phyloP scores from a whole-genome alignment of 2,888 invertebrate genomes.

The Trisateles emortualis region DNA sequence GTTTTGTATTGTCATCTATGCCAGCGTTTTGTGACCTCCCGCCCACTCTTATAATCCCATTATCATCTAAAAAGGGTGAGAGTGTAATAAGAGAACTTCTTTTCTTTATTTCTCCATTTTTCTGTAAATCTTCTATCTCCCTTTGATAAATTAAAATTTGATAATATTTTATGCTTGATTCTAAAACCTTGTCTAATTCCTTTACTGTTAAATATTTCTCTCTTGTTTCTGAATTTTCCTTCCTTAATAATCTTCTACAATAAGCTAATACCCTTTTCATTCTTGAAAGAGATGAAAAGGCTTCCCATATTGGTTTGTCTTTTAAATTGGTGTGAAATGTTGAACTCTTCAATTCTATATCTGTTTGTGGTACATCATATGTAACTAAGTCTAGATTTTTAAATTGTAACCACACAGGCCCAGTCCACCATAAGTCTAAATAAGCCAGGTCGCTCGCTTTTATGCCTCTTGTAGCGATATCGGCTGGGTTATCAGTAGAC shows the following conservation, averaged over 20 bases:
- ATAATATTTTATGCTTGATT: conserved; percentile 16
- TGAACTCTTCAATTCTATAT: conserved; percentile 6
- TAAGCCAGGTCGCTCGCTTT: too few species aligned
- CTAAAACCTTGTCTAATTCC: conserved; percentile 8
- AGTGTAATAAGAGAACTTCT: too few species aligned
- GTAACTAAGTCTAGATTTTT: too few species aligned
- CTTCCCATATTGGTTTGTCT: conserved; percentile 16
- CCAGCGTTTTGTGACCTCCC: conserved; percentile 24
- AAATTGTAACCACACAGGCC: conserved; percentile 11
- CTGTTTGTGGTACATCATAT: conserved; percentile 3
- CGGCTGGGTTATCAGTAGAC: conserved; percentile 24
- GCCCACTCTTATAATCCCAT: conserved; percentile 31
- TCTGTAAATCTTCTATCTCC: conserved; percentile 17
- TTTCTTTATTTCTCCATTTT: conserved; percentile 15
- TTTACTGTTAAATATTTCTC: neutral
- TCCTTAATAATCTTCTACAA: neutral
- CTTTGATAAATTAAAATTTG: conserved; percentile 5
- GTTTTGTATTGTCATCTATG: conserved; percentile 7
- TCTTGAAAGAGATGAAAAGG: conserved; percentile 11
- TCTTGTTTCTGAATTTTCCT: neutral
- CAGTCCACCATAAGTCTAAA: conserved; percentile 22
- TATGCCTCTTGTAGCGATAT: conserved; percentile 20
- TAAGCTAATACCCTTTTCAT: neutral
- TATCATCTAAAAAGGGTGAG: conserved; percentile 24
- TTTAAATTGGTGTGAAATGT: neutral